A percentile compares a stretch with the other conserved stretches of the same genome.
Evolutionary conservation across 2,113 vertebrate genomes (phyloP).

Genomic region (Typhlomys cinereus): DNA sequence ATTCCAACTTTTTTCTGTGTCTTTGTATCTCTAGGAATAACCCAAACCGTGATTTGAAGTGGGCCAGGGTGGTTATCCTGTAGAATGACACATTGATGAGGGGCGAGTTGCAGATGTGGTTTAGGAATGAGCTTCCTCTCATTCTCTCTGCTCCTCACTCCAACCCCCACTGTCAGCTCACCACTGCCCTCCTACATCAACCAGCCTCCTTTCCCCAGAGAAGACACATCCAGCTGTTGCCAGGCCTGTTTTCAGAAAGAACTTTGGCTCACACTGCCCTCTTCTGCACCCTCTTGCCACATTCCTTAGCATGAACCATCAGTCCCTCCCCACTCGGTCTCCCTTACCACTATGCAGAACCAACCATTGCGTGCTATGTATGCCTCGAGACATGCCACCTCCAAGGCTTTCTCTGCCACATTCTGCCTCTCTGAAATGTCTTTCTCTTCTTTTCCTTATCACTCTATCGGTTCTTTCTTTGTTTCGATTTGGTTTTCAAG

Average conservation of each 20-base stretch:
- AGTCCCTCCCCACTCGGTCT: not conserved
- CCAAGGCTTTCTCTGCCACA: not conserved
- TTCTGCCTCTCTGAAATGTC: not conserved
- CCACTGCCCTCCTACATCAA: not conserved
- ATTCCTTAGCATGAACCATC: not conserved
- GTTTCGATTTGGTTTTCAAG: too few relatives aligned
- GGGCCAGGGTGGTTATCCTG: not conserved
- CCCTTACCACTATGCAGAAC: not conserved
- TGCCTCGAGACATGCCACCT: not conserved
- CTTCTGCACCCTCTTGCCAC: not conserved
- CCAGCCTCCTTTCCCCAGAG: slow-evolving; percentile 15
- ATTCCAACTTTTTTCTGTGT: not conserved
- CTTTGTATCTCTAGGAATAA: not conserved
- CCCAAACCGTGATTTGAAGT: not conserved
- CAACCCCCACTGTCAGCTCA: not conserved
- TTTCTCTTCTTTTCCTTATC: not conserved
- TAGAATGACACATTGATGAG: not conserved
- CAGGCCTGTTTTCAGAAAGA: not conserved
- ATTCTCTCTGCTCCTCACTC: not conserved
- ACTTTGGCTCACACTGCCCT: not conserved
- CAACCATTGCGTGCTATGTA: not conserved
- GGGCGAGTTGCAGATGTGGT: not conserved
- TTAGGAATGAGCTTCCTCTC: slow-evolving; percentile 21
- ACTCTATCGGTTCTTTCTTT: not conserved
- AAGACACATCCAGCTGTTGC: not conserved